These are phyloP conservation scores for Odontomyia ornata DNA, from an alignment of 2,888 invertebrate species.

Conservation along the genomic window DNA sequence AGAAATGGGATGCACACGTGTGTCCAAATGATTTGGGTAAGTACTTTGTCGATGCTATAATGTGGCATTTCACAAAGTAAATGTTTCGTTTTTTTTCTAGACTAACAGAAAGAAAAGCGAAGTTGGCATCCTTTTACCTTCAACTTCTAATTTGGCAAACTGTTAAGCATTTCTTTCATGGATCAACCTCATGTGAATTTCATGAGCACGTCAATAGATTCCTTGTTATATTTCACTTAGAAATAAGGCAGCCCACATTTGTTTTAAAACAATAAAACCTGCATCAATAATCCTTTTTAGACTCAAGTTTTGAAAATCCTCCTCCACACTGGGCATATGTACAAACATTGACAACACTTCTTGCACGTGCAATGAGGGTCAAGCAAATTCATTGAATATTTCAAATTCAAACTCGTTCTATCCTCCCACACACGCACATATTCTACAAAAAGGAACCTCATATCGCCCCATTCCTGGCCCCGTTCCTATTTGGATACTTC, in stretches of 20 bases:
- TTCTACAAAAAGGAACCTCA: slow-evolving; percentile 13
- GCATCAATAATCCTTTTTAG: too few relatives aligned
- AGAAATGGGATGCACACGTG: slow-evolving; percentile 43
- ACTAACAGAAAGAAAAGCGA: not conserved
- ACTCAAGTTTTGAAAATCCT: too few relatives aligned
- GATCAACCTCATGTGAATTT: too few relatives aligned
- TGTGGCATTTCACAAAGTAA: slow-evolving; percentile 39
- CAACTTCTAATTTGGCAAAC: too few relatives aligned
- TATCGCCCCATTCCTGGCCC: not conserved
- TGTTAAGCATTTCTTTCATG: too few relatives aligned
- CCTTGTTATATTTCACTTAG: too few relatives aligned
- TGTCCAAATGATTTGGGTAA: slow-evolving; percentile 43
- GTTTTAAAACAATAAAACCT: too few relatives aligned
- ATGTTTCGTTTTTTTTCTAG: not conserved
- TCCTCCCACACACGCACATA: slow-evolving; percentile 44
- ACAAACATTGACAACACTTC: not conserved
- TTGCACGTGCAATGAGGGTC: slow-evolving; percentile 8
- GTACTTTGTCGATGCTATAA: slow-evolving; percentile 48
- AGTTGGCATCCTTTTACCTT: too few relatives aligned
- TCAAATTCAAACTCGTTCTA: slow-evolving; percentile 42
- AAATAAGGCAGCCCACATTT: too few relatives aligned
- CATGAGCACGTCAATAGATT: too few relatives aligned
- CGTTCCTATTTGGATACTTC: slow-evolving; percentile 17
- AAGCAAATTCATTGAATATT: slow-evolving; percentile 46
- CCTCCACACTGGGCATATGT: too few relatives aligned